A percentile compares a stretch with the other conserved stretches of the same genome.
These are phyloP conservation scores for Metopolophium dirhodum DNA, from an alignment of 1,140 invertebrate species.

Conservation along the genomic window DNA sequence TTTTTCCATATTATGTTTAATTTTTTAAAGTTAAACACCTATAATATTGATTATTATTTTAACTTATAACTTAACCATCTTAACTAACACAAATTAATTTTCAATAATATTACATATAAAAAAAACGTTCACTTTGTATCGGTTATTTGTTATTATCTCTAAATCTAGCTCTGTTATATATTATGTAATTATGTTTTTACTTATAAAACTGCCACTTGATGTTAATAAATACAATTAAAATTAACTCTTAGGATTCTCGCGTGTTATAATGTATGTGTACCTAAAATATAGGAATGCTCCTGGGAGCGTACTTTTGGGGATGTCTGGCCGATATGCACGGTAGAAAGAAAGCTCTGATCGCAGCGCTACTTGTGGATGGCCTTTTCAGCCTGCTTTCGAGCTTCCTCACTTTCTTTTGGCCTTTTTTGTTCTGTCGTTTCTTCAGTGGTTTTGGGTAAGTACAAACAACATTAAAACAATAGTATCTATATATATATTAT, in stretches of 20 bases:
- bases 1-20: no score
- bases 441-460: constrained; percentile 87
- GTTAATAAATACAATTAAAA: neutral
- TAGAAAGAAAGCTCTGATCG: constrained; percentile 77
- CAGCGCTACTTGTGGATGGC: constrained; percentile 78
- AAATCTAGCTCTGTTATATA: no score
- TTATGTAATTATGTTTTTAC: neutral
- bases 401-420: constrained; percentile 75
- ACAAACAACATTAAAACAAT: neutral
- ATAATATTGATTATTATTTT: no score
- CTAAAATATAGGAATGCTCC: constrained; percentile 75
- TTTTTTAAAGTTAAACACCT: no score
- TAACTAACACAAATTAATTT: no score
- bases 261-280: neutral
- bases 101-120: no score
- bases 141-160: neutral
- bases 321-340: constrained; percentile 84
- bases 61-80: no score
- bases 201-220: neutral
- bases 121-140: neutral
- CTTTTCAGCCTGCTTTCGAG: constrained; percentile 77
- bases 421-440: constrained; percentile 79
- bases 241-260: neutral
- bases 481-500: neutral
- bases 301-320: constrained; percentile 88